Evolutionary conservation across 1,140 invertebrate species (phyloP), one percentile per base, ranked within the genome.

Genomic region (Drosophila nigrodunni): DNA sequence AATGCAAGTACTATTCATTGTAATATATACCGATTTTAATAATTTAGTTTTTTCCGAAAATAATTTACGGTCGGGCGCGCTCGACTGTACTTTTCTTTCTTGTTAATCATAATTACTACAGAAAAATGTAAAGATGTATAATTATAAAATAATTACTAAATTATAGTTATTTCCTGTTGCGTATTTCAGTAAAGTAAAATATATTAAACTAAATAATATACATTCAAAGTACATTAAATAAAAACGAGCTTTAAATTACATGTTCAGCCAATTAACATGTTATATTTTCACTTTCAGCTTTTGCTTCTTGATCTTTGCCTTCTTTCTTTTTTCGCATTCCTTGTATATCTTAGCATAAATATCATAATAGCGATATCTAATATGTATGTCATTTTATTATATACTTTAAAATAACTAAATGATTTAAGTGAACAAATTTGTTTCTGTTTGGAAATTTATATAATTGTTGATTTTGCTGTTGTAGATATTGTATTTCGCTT

Each of bases 341-440:
- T 47, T 34, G 47, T 70, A 52, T 60, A 54, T 37, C 46, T 68
- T 50, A 49, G 46, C 37, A 52, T 50, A 41, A 76, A 60, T 77
- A 50, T 52, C 43, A 46, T 49, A 76, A 59, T 71, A 71, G 69
- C 64, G 65, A 41, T 61, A 71, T 15, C 25, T 65, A 52, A 43
- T n/a, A 13, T 13, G 21, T 39, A 57, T 46, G 18, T 67, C 62
- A 58, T 66, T 72, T 81, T 47, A 57, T 50, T 65, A 54, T 62
- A 58, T 72, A 67, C 77, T 62, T 59, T 70, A 35, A 77, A 80
- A 58, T 80, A 73, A 77, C 52, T 83, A 78, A 80, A 68, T 74
- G 71, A 50, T 67, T 68, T 79, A 74, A 41, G 73, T 67, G 71
- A 50, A 46, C 21, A 8, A 21, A 39, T 59, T 70, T 52, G 49